phyloP scores from a whole-genome alignment of 2,113 vertebrate species.

The Smithornis capensis region DNA sequence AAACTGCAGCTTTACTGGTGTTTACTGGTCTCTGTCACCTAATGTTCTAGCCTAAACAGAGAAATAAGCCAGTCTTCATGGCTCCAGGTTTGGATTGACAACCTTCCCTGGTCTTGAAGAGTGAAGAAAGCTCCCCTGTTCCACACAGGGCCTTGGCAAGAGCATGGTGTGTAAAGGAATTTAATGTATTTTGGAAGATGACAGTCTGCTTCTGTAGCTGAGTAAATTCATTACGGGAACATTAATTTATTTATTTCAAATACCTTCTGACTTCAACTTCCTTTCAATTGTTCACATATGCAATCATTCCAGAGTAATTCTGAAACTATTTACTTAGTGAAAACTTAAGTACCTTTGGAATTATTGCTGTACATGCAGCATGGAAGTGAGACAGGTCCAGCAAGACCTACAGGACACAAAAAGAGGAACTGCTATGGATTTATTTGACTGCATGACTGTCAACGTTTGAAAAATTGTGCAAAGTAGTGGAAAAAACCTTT shows the following conservation, averaged over 20 bases:
- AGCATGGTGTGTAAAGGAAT: background rate
- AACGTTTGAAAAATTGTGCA: background rate
- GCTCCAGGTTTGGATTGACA: background rate
- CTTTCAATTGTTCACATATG: background rate
- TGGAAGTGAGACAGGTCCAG: background rate
- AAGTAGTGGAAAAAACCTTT: background rate
- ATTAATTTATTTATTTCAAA: background rate
- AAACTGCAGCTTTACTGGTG: background rate
- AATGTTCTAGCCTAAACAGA: background rate
- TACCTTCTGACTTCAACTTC: background rate
- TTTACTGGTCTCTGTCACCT: background rate
- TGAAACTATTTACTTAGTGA: background rate
- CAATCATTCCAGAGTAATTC: background rate
- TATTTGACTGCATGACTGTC: background rate
- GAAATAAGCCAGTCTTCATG: background rate
- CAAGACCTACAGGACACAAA: background rate
- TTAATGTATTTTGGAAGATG: background rate
- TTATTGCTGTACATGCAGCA: background rate
- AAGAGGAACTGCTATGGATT: background rate
- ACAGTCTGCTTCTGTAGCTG: background rate
- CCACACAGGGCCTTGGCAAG: background rate
- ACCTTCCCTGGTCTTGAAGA: background rate
- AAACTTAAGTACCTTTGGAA: background rate
- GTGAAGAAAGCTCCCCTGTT: background rate
- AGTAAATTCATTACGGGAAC: background rate